Base-by-base conservation (phyloP, 2,797 vertebrate species). In the Toxotes lorentzi region DNA sequence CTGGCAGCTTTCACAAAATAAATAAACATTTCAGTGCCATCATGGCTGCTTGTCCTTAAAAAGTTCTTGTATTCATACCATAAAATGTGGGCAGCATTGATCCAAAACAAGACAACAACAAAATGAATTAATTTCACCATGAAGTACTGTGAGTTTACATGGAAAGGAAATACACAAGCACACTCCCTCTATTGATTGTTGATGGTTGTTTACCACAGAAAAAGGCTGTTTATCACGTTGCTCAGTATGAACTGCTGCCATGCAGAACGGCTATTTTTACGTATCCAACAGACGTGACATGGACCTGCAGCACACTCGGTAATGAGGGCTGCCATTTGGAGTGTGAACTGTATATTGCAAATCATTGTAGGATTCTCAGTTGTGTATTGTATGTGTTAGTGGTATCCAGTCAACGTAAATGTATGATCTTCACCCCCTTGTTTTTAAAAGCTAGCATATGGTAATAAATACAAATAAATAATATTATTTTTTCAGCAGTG, bases 231-330 rank as follows among this genome's bases (percentile, higher is more conserved):
- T 53, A 64, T 73, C 4, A 38, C 8, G 6, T 35, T 68, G 57
- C 41, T 50, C 5, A 16, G 2, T 21, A 12, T 66, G 50, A 73
- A 17, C 19, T 30, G 30, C 54, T 54, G 32, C 47, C 57, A 58
- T 61, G 24, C 45, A 61, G n/a, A 69, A 45, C 23, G 16, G 40
- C 61, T 56, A 45, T 47, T 47, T 53, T 32, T 13, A 71, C 27
- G 8, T 32, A 41, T 30, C 23, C 54, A 50, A 19, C 40, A 43
- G 51, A 35, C 58, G 16, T 13, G 47, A 74, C 64, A 14, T 53
- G 32, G 27, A 43, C 57, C 58, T 45, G 40, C 11, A 30, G 60
- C 45, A 17, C 6, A 51, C 16, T 35, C 27, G 27, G 27, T 30
- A 30, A 10, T 35, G 35, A 58, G 23, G 21, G 34, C n/a, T 65